phyloP scores from a whole-genome alignment of 2,888 invertebrate species.

The Trilocha varians region DNA sequence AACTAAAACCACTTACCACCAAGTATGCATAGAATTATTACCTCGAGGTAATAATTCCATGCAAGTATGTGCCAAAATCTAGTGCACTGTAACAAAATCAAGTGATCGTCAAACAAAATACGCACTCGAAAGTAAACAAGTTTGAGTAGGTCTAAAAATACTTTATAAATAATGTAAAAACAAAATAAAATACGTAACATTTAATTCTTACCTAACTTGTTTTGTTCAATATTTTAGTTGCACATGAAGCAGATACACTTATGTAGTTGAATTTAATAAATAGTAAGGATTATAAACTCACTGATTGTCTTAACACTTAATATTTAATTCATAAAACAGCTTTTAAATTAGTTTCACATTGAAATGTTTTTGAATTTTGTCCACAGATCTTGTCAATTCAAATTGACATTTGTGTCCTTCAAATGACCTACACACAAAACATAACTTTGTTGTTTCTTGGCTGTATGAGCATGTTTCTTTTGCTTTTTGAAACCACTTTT shows the following conservation, averaged over 20 bases:
- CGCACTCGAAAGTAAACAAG: background rate
- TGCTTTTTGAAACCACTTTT: too few species aligned
- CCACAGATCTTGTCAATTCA: too few species aligned
- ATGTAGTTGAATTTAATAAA: background rate
- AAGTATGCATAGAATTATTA: too few species aligned
- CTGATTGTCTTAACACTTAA: too few species aligned
- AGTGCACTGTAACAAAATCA: too few species aligned
- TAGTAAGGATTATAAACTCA: too few species aligned
- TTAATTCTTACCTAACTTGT: background rate
- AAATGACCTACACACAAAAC: constrained; percentile 23
- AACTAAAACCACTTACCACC: too few species aligned
- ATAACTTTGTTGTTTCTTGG: too few species aligned
- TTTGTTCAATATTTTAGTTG: background rate
- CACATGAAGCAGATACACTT: background rate
- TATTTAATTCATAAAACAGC: background rate
- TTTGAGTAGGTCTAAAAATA: background rate
- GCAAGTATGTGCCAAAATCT: too few species aligned
- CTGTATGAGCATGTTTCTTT: too few species aligned
- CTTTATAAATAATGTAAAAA: background rate
- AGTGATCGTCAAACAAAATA: background rate
- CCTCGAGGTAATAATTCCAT: too few species aligned
- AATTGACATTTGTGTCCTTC: constrained; percentile 28
- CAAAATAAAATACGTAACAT: background rate
- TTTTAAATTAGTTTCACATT: background rate
- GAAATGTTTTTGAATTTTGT: constrained; percentile 9